These are phyloP conservation scores for Meloidogyne chitwoodi DNA, from an alignment of 1,140 invertebrate genomes.

Conservation along the genomic window DNA sequence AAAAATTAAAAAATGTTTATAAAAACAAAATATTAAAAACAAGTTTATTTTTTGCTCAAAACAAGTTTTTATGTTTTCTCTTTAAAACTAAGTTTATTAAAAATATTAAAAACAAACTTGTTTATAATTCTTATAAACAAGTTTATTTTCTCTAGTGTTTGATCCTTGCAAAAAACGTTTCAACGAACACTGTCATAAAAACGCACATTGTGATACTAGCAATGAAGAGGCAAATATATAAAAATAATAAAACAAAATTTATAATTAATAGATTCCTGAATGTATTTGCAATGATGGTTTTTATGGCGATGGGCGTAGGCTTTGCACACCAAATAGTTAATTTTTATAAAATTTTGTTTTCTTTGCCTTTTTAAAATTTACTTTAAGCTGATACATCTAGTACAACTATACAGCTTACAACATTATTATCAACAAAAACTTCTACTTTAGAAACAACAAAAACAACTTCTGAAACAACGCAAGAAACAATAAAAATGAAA, in stretches of 20 bases:
- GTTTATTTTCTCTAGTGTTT: constrained; percentile 34
- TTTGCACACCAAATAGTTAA: constrained; percentile 20
- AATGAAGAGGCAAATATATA: constrained; percentile 6
- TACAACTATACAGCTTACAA: constrained; percentile 1
- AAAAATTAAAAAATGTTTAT: too few relatives aligned
- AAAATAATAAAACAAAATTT: neutral
- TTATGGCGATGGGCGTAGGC: constrained; percentile 47
- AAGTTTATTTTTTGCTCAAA: too few relatives aligned
- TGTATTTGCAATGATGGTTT: constrained; percentile 50
- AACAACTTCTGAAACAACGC: constrained; percentile 1
- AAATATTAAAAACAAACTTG: too few relatives aligned
- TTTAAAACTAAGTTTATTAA: neutral
- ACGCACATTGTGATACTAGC: constrained; percentile 40
- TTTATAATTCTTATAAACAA: neutral
- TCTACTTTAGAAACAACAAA: constrained; percentile 5
- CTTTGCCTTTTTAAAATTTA: neutral
- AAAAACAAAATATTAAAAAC: neutral
- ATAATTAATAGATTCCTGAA: constrained; percentile 28
- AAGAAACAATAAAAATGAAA: constrained; percentile 9
- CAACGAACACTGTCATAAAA: constrained; percentile 30
- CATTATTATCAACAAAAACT: neutral
- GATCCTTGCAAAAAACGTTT: constrained; percentile 45
- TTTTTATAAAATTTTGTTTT: neutral
- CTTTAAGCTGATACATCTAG: neutral
- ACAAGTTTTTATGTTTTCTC: too few relatives aligned